Evolutionary conservation across 2,797 vertebrate genomes (phyloP).

Genomic region (Meriones psammophilus): DNA sequence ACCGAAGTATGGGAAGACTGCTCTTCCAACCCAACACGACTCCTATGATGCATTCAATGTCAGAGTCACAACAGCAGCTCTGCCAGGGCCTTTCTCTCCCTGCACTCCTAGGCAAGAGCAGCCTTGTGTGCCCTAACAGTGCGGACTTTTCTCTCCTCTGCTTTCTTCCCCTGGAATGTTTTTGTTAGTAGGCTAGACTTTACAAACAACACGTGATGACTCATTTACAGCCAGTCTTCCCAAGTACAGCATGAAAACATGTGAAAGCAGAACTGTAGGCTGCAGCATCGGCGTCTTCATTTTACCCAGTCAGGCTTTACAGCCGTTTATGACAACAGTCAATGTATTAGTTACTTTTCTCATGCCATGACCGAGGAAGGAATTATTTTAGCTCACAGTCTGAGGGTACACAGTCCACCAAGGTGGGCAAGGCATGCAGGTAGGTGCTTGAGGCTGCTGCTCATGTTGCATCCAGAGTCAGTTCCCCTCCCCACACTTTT

Average conservation of each 20-base stretch:
- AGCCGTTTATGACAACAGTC: not conserved
- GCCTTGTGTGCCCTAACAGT: too few species aligned
- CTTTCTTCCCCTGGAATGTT: not conserved
- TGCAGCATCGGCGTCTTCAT: not conserved
- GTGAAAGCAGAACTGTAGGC: not conserved
- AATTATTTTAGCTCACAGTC: not conserved
- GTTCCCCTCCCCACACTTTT: not conserved
- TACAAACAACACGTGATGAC: not conserved
- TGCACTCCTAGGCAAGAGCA: not conserved
- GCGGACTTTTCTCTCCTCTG: not conserved
- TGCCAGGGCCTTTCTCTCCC: not conserved
- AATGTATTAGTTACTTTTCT: not conserved
- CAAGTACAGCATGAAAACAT: too few species aligned
- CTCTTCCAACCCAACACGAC: not conserved
- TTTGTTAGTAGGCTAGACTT: not conserved
- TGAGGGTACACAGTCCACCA: not conserved
- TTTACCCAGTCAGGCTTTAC: not conserved
- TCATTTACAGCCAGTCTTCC: not conserved
- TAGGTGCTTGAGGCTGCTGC: not conserved
- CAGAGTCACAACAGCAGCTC: not conserved
- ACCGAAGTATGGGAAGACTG: conserved; percentile 28
- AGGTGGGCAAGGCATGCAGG: not conserved
- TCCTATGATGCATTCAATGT: conserved; percentile 19
- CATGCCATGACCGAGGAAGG: not conserved
- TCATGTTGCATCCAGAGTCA: not conserved